Percentiles rank a stretch among this genome's conserved stretches.
These are phyloP conservation scores for Aleiodes leptofemur DNA, from an alignment of 2,888 invertebrate species.

Conservation along the genomic window DNA sequence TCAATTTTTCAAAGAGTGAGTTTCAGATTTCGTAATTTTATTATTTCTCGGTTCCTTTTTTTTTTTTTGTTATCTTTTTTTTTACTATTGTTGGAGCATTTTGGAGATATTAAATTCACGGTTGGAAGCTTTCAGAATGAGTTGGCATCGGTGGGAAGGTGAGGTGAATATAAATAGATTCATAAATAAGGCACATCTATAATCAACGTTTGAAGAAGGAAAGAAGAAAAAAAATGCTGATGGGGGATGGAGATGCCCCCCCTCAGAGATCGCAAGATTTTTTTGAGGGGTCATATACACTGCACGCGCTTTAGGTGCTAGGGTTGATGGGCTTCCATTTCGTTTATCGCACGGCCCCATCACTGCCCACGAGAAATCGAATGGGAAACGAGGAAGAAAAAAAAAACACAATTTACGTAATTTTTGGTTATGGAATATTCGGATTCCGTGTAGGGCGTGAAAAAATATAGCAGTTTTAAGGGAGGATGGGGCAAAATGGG, in stretches of 20 bases:
- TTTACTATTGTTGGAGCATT: slow-evolving; percentile 9
- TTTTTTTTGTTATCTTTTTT: background rate
- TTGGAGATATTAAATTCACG: slow-evolving; percentile 12
- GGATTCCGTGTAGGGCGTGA: too few species aligned
- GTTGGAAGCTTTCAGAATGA: slow-evolving; percentile 8
- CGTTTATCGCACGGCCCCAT: slow-evolving; percentile 26
- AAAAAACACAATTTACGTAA: slow-evolving; percentile 18
- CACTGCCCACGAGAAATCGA: slow-evolving; percentile 14
- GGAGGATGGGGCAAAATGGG: too few species aligned
- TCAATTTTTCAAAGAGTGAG: background rate
- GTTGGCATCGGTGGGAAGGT: slow-evolving; percentile 6
- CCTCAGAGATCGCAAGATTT: background rate
- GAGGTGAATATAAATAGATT: slow-evolving; percentile 49
- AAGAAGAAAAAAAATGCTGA: slow-evolving; percentile 49
- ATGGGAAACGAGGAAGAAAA: background rate
- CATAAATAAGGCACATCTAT: slow-evolving; percentile 44
- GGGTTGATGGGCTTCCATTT: slow-evolving; percentile 32
- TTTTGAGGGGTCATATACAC: slow-evolving; percentile 15
- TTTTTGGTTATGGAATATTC: background rate
- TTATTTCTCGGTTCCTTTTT: background rate
- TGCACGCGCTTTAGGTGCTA: slow-evolving; percentile 11
- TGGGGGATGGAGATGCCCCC: slow-evolving; percentile 19
- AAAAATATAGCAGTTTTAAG: too few species aligned
- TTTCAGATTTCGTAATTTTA: slow-evolving; percentile 3
- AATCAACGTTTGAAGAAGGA: slow-evolving; percentile 33